Base-by-base conservation (phyloP, 2,888 invertebrate genomes). In the Beris chalybata region DNA sequence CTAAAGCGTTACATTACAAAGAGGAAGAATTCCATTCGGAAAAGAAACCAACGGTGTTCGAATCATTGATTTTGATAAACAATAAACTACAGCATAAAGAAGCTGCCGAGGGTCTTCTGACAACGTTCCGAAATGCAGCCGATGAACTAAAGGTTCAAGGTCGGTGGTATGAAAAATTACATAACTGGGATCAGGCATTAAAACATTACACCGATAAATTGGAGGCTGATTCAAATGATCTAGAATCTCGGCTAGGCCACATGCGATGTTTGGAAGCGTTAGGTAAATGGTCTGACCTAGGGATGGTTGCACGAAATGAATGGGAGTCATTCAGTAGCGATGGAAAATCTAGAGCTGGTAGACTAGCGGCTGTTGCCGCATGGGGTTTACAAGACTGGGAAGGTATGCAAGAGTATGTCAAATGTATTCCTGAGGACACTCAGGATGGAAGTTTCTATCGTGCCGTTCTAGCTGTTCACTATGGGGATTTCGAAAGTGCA, bases 41-140 rank as follows among this genome's bases (percentile, higher is more conserved):
- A 15, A 88, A 91, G 2, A 93, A 89, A 69, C 89, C 93, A 9
- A 90, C 91, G 74, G 94, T 97, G 0, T 89, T 97, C 9, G 97
- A 97, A 77, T 90, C 95, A 0, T 83, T 98, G 1, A 97, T 98
- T 73, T 91, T 91, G 55, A 98, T 98, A 70, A 99, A 99, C 78
- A 99, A 99, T 78, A 98, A 99, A 80, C 82, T 99, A 32, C 97
- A 98, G 77, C 97, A 98, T 76, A 95, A 97, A 70, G 99, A 99
- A 80, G 97, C 98, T 0, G 98, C 99, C 0, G 93, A 95, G 74
- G 98, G 98, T 64, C 81, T 95, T 2, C 79, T 99, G 4, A 93
- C 93, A 87, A 90, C 87, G 22, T 87, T 91, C 74, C 87, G 90
- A 31, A 89, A 87, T 70, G 86, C 87, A 0, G 86, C 86, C 0